Base-by-base conservation (phyloP, 2,888 invertebrate species). In the Synergus laeviventris region DNA sequence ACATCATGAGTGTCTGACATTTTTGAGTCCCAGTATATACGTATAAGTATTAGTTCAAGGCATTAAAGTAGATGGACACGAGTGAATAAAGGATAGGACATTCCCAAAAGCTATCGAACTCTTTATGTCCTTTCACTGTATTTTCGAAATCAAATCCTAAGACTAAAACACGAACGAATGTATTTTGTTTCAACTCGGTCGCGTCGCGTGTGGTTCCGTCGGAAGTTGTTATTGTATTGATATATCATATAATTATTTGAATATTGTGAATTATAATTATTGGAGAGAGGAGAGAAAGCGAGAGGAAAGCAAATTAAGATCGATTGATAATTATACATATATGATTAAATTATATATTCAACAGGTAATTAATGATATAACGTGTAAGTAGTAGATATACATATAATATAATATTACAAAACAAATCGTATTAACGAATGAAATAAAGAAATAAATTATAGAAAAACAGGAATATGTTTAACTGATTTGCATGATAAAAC, bases 381-480 rank as follows among this genome's bases (percentile, higher is more conserved):
- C 82, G 85, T 87, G 86, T 86, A 87, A 87, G 86, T 86, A 86
- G 87, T 84, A 86, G 83, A 83, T 84, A 84, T 82, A 83, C 79
- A 82, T 80, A 84, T 83, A 84, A 81, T 81, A 81, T 84, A 82
- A 79, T 79, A 78, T 74, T 79, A 81, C 78, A 79, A 78, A 81
- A 83, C 80, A 80, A 83, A 81, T 76, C 77, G 80, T 81, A 82
- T 81, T 84, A 83, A 83, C 78, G 81, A 83, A 83, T 78, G 76
- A 79, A 82, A 79, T 77, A 77, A 78, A 82, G 81, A 82, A 84
- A 83, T 84, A 83, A 83, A 83, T 81, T 80, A 84, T 80, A 78
- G 79, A 81, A 81, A 82, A 70, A 79, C 78, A 75, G 24, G 74
- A 78, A 78, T 78, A 54, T 36, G 80, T 80, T 77, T 42, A 81